These are phyloP conservation scores for Rhagium mordax DNA, from an alignment of 2,888 invertebrate genomes.

Conservation along the genomic window DNA sequence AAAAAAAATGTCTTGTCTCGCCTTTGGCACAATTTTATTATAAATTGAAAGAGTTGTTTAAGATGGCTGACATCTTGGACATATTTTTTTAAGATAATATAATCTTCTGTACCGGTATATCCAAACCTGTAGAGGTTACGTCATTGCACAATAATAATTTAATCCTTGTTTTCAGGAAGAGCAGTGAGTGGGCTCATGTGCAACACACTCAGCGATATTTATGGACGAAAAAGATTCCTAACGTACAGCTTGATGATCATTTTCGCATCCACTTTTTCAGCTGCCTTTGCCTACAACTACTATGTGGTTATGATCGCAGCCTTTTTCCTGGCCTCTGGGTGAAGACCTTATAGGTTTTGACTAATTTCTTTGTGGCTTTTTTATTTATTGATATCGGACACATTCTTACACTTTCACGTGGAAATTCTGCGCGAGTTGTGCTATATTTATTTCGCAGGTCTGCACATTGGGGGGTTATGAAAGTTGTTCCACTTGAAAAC, in stretches of 20 bases:
- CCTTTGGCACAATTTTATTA: too few relatives aligned
- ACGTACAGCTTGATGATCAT: slow-evolving; percentile 64
- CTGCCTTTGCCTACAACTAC: slow-evolving; percentile 67
- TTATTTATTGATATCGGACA: neutral
- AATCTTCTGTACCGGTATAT: too few relatives aligned
- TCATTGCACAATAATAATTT: neutral
- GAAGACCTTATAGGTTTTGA: slow-evolving; percentile 49
- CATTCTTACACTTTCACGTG: too few relatives aligned
- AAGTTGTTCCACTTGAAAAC: too few relatives aligned
- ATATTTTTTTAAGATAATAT: too few relatives aligned
- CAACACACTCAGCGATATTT: slow-evolving; percentile 65
- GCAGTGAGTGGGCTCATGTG: slow-evolving; percentile 64
- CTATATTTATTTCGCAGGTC: neutral
- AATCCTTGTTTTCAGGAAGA: slow-evolving; percentile 60
- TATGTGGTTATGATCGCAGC: slow-evolving; percentile 64
- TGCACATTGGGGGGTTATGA: too few relatives aligned
- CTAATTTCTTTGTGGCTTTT: slow-evolving; percentile 13
- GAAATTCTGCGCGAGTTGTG: neutral
- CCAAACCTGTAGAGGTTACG: too few relatives aligned
- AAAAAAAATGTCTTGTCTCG: too few relatives aligned
- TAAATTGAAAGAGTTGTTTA: too few relatives aligned
- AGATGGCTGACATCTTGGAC: too few relatives aligned
- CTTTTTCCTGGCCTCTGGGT: slow-evolving; percentile 69
- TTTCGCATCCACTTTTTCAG: slow-evolving; percentile 65
- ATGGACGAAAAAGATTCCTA: slow-evolving; percentile 67